Conservation (phyloP, 2,113 vertebrate species). For the Coreoperca whiteheadi region DNA sequence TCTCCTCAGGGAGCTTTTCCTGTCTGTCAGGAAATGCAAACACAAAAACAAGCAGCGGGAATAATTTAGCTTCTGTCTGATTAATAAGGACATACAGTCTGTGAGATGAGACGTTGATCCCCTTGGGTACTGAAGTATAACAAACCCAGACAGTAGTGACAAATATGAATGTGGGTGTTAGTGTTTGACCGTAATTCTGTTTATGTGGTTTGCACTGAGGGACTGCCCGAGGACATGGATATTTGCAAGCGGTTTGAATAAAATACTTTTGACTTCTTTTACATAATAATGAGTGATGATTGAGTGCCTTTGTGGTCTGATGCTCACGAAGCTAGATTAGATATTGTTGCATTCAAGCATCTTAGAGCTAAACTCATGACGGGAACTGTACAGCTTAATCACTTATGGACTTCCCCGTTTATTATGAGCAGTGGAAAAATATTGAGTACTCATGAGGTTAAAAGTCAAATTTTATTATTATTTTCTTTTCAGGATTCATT, state of each 20-base stretch:
- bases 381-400: conserved; percentile 8
- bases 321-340: conserved; percentile 4
- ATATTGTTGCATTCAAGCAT: not conserved
- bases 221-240: conserved; percentile 24
- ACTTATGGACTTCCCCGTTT: not conserved
- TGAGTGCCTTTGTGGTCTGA: conserved; percentile 18
- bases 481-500: not conserved
- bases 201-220: conserved; percentile 2
- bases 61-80: conserved; percentile 35
- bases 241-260: not conserved
- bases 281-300: conserved; percentile 11
- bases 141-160: conserved; percentile 34
- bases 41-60: conserved; percentile 6
- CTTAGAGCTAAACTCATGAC: not conserved
- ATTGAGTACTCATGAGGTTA: not conserved
- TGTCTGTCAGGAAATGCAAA: conserved; percentile 8
- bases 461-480: not conserved
- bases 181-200: conserved; percentile 2
- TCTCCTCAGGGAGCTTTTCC: conserved; percentile 21
- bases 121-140: conserved; percentile 23
- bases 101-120: conserved; percentile 49
- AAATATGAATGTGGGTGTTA: conserved; percentile 14
- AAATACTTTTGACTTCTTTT: conserved; percentile 5
- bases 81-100: conserved; percentile 35
- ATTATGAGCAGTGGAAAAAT: not conserved